phyloP scores from a whole-genome alignment of 2,797 vertebrate genomes.

The Mallotus villosus region DNA sequence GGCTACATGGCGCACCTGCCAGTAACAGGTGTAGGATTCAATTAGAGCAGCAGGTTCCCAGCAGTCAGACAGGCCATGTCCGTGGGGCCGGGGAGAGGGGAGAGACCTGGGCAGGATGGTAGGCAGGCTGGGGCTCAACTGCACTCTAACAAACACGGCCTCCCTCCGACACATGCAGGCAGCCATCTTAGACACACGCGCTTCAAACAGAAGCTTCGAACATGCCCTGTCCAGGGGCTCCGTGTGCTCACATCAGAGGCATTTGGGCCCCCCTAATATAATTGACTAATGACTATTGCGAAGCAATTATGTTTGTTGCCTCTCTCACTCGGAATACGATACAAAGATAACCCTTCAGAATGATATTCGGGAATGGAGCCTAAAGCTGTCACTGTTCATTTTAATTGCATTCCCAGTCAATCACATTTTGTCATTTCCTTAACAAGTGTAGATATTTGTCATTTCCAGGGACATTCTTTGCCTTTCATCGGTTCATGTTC shows the following conservation, averaged over 20 bases:
- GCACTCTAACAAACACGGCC: slow-evolving; percentile 29
- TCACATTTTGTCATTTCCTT: slow-evolving; percentile 53
- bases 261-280: slow-evolving; percentile 63
- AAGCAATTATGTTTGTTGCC: background rate
- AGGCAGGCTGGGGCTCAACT: slow-evolving; percentile 4
- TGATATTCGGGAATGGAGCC: slow-evolving; percentile 43
- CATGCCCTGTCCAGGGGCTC: slow-evolving; percentile 40
- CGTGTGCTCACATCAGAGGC: background rate
- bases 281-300: slow-evolving; percentile 24
- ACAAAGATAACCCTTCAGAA: slow-evolving; percentile 2
- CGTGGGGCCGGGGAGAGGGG: slow-evolving; percentile 19
- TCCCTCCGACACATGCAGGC: slow-evolving; percentile 27
- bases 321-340: background rate
- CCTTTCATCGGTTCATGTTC: slow-evolving; percentile 60
- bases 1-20: slow-evolving; percentile 66
- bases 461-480: slow-evolving; percentile 54
- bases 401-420: slow-evolving; percentile 66
- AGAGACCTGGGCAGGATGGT: slow-evolving; percentile 12
- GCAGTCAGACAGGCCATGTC: slow-evolving; percentile 52
- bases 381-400: slow-evolving; percentile 64
- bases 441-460: slow-evolving; percentile 64
- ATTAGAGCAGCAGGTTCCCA: slow-evolving; percentile 77
- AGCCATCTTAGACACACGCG: slow-evolving; percentile 53
- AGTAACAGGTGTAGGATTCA: slow-evolving; percentile 81
- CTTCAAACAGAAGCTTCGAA: slow-evolving; percentile 55